Base-by-base conservation (phyloP, 2,797 vertebrate genomes). In the Xenops minutus region DNA sequence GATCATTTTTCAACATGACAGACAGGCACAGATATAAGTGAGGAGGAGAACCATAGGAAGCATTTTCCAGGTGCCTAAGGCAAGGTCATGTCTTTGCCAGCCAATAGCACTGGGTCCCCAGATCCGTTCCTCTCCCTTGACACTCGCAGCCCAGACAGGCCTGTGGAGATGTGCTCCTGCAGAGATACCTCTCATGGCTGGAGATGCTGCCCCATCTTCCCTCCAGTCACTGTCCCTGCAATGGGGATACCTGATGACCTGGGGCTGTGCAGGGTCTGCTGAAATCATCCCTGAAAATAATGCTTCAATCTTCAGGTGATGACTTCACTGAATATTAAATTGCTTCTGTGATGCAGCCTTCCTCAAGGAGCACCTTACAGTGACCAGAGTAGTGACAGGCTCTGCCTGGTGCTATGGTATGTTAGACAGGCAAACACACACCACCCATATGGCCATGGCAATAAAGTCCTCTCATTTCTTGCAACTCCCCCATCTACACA, bases 161-260 rank as follows among this genome's bases (percentile, higher is more conserved):
- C 39, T 59, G 8, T 10, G 8, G 64, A 23, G 52, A 34, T 43
- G 37, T 63, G 68, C 44, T 69, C 4, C 63, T 68, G 69, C 55
- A 85, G 64, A 44, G 51, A 48, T 51, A 20, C 34, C 36, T 80
- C 54, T 56, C 13, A 3, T 14, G 63, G 36, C 41, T 2, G 10
- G 44, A 84, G 37, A 4, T 62, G 34, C 26, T 61, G 23, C 30
- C 23, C 39, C 9, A 10, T n/a, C 41, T 49, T 64, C 10, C 5
- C 14, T 67, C 12, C 36, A 21, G 78, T 41, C 81, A 32, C 26
- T 85, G 22, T 58, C 56, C 8, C 44, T 67, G 66, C 36, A 59
- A 4, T 0, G 1, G 55, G 34, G 41, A 9, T 19, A 14, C 13
- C 2, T 3, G 11, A 21, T 0, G 1, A 84, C 11, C 83, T 66